Percentiles rank a stretch among this genome's conserved stretches.
These are phyloP conservation scores for Zygaena filipendulae DNA, from an alignment of 2,888 invertebrate species.

Conservation along the genomic window DNA sequence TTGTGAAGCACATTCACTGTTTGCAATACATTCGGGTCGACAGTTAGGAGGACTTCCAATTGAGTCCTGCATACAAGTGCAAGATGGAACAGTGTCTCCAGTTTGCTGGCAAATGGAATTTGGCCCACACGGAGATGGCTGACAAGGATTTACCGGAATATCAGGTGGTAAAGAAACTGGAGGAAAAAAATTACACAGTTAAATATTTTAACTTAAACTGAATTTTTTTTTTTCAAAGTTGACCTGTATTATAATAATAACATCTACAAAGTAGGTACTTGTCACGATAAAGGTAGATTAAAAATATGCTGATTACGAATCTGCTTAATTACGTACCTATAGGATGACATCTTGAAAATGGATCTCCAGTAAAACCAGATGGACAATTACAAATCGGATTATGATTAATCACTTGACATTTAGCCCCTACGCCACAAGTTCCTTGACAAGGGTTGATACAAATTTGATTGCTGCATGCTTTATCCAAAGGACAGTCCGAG, in stretches of 20 bases:
- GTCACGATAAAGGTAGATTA: no score
- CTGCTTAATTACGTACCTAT: slow-evolving; percentile 65
- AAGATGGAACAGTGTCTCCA: slow-evolving; percentile 71
- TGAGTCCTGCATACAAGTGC: slow-evolving; percentile 75
- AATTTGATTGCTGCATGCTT: slow-evolving; percentile 77
- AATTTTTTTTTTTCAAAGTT: no score
- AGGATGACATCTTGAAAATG: slow-evolving; percentile 70
- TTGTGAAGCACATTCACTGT: slow-evolving; percentile 75
- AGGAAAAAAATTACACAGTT: slow-evolving; percentile 16
- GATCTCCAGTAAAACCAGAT: slow-evolving; percentile 73
- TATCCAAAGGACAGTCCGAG: slow-evolving; percentile 75
- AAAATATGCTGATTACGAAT: no score
- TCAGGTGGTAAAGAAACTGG: slow-evolving; percentile 34
- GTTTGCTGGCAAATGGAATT: slow-evolving; percentile 72
- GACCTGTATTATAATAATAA: no score
- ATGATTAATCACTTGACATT: slow-evolving; percentile 81
- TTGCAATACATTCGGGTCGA: slow-evolving; percentile 78
- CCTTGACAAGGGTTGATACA: slow-evolving; percentile 81
- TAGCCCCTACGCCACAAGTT: slow-evolving; percentile 79
- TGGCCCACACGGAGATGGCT: slow-evolving; percentile 82
- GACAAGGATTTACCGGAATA: slow-evolving; percentile 70
- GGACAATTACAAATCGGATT: slow-evolving; percentile 78
- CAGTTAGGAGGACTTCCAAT: slow-evolving; percentile 78
- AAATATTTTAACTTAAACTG: no score
- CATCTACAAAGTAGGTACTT: no score